These are phyloP conservation scores for Cydia splendana DNA, from an alignment of 1,140 invertebrate genomes.

Conservation along the genomic window DNA sequence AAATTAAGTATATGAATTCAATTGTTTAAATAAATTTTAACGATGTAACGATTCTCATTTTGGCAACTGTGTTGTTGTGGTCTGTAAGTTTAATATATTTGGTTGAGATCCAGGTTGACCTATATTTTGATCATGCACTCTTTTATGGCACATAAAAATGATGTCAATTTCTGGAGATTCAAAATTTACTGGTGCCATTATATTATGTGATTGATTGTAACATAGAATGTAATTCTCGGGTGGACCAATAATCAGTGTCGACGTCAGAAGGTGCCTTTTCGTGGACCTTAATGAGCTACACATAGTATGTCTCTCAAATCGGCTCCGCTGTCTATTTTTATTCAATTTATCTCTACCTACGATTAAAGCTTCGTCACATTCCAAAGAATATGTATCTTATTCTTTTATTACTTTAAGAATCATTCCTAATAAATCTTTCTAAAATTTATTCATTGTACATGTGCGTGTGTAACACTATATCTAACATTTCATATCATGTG, in stretches of 20 bases:
- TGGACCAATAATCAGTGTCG: slow-evolving; percentile 61
- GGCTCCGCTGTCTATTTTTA: slow-evolving; percentile 36
- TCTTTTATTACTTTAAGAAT: slow-evolving; percentile 54
- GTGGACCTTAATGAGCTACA: slow-evolving; percentile 54
- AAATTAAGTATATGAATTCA: not conserved
- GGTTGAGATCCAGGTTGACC: slow-evolving; percentile 2
- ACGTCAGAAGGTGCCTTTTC: slow-evolving; percentile 62
- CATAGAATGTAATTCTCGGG: slow-evolving; percentile 47
- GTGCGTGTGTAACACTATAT: slow-evolving; percentile 55
- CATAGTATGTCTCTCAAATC: slow-evolving; percentile 51
- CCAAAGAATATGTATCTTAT: slow-evolving; percentile 69
- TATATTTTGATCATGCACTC: slow-evolving; percentile 19
- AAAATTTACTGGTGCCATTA: slow-evolving; percentile 48
- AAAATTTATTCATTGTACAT: slow-evolving; percentile 45
- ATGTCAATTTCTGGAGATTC: slow-evolving; percentile 28
- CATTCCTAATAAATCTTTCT: slow-evolving; percentile 62
- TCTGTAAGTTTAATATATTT: not conserved
- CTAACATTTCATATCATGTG: slow-evolving; percentile 21
- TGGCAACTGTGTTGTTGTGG: not conserved
- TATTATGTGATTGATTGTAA: slow-evolving; percentile 35
- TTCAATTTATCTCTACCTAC: slow-evolving; percentile 42
- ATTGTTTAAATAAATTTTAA: not conserved
- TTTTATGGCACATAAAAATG: slow-evolving; percentile 39
- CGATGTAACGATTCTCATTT: not conserved
- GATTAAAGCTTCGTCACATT: slow-evolving; percentile 71